phyloP scores from a whole-genome alignment of 2,113 vertebrate species.

The Rafetus swinhoei region DNA sequence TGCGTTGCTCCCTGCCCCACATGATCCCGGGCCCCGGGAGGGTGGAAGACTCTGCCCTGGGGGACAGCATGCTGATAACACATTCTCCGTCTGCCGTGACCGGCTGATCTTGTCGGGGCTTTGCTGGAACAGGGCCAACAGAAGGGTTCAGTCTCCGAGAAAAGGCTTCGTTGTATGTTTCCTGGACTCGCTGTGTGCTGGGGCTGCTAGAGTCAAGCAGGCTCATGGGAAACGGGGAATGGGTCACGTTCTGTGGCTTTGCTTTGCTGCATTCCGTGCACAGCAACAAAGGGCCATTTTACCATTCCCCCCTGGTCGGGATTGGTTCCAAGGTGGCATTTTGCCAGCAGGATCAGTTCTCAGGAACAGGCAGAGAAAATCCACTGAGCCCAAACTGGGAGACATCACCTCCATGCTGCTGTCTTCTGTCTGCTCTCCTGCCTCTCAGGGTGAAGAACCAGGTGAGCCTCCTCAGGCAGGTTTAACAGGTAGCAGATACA shows the following conservation, averaged over 20 bases:
- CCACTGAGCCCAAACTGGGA: not conserved
- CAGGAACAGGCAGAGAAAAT: not conserved
- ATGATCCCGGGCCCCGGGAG: rapidly evolving
- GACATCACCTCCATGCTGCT: not conserved
- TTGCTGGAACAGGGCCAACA: not conserved
- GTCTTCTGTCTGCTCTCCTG: not conserved
- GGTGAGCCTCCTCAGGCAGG: not conserved
- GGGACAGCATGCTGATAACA: not conserved
- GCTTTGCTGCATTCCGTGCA: not conserved
- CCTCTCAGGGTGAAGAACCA: not conserved
- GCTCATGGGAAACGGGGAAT: not conserved
- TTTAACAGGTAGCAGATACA: too few species aligned
- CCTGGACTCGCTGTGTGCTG: not conserved
- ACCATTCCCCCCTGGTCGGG: not conserved
- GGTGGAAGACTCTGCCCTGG: not conserved
- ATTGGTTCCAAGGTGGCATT: not conserved
- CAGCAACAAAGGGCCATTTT: not conserved
- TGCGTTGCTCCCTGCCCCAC: not conserved
- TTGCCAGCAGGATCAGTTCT: not conserved
- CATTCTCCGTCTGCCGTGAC: not conserved
- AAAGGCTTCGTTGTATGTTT: not conserved
- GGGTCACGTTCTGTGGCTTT: not conserved
- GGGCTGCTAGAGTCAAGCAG: not conserved
- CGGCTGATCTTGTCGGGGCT: not conserved
- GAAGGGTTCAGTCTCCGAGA: not conserved